Conservation (phyloP, 2,113 vertebrate genomes). For the Lasiurus cinereus region DNA sequence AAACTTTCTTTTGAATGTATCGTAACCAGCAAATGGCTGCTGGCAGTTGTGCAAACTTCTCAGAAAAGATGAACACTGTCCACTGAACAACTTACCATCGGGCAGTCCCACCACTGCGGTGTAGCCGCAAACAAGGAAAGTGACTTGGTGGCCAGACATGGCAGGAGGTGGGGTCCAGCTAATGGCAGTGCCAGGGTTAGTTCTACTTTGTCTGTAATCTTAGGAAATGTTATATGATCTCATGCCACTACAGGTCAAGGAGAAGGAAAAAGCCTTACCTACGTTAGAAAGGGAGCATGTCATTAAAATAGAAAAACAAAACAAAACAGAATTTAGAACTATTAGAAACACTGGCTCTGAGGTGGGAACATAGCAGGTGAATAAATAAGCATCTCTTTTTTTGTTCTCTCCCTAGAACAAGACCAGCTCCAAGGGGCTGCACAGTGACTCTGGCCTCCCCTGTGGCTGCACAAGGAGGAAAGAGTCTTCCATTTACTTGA, state of each 20-base stretch:
- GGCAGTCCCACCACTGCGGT: slow-evolving; percentile 44
- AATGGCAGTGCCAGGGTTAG: slow-evolving; percentile 66
- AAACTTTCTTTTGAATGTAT: slow-evolving; percentile 19
- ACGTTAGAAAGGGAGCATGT: slow-evolving; percentile 63
- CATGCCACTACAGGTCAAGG: slow-evolving; percentile 58
- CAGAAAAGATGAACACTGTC: not conserved
- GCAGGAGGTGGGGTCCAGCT: slow-evolving; percentile 33
- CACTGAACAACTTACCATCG: not conserved
- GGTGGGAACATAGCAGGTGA: not conserved
- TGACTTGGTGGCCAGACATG: slow-evolving; percentile 46
- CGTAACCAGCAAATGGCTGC: not conserved
- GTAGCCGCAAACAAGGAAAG: not conserved
- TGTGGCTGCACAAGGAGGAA: not conserved
- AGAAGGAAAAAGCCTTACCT: slow-evolving; percentile 77
- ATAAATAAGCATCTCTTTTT: slow-evolving; percentile 32
- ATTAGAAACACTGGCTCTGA: slow-evolving; percentile 61
- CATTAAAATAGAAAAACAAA: slow-evolving; percentile 29
- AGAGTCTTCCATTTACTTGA: not conserved
- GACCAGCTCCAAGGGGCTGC: not conserved
- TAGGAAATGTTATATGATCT: slow-evolving; percentile 60
- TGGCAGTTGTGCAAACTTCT: not conserved
- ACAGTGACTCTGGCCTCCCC: not conserved
- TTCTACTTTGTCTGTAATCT: slow-evolving; percentile 64
- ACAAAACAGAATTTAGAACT: slow-evolving; percentile 52
- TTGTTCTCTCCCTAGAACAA: not conserved